Conservation (phyloP, 2,113 vertebrate genomes). For the Sinosuthora webbiana region DNA sequence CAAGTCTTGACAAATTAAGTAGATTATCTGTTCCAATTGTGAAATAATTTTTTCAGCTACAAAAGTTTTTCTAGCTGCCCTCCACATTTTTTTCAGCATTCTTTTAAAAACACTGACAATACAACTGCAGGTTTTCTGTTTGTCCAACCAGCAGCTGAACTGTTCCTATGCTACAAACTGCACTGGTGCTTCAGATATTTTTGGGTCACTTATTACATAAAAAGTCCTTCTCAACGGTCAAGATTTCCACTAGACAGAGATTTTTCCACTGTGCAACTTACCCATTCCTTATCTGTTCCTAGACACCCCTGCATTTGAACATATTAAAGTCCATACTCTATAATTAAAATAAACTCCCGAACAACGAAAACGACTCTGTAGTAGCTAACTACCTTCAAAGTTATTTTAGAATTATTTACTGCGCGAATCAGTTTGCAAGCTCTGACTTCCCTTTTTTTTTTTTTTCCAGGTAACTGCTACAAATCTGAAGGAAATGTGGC, state of each 20-base stretch:
- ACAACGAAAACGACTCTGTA: background rate
- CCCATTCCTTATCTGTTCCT: background rate
- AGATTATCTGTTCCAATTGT: background rate
- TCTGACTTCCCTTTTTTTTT: background rate
- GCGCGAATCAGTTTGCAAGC: background rate
- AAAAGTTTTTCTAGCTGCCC: background rate
- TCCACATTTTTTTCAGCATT: background rate
- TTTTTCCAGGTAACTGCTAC: background rate
- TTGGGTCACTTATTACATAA: background rate
- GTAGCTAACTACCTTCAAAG: background rate
- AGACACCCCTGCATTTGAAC: background rate
- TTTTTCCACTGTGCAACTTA: background rate
- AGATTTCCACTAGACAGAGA: background rate
- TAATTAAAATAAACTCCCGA: background rate
- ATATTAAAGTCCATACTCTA: background rate
- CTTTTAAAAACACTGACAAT: background rate
- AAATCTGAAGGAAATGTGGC: background rate
- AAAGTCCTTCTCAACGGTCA: background rate
- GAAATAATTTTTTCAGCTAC: background rate
- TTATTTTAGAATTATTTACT: background rate
- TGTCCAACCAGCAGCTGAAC: background rate
- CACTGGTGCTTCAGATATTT: background rate
- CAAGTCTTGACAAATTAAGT: background rate
- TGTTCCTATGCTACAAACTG: background rate
- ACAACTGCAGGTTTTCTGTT: background rate